Percentiles rank a stretch among this genome's conserved stretches.
phyloP scores from a whole-genome alignment of 2,888 invertebrate species.

The Syritta pipiens region DNA sequence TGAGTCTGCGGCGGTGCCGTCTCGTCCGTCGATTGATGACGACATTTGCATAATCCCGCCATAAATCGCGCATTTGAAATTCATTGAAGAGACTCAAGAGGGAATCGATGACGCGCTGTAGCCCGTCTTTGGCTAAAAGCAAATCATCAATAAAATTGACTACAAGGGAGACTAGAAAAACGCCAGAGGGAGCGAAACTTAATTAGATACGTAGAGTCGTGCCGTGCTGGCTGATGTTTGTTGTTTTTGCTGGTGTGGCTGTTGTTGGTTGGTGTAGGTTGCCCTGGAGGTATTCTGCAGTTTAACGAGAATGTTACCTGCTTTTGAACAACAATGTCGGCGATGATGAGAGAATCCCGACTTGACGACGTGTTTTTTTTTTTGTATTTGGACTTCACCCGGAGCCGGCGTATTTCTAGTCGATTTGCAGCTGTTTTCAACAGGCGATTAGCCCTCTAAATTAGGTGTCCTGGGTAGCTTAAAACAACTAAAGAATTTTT shows the following conservation, averaged over 20 bases:
- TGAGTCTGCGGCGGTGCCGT: conserved; percentile 19
- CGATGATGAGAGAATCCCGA: conserved; percentile 16
- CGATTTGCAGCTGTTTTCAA: conserved; percentile 24
- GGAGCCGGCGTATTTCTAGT: conserved; percentile 18
- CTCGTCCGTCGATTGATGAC: conserved; percentile 38
- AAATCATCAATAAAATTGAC: conserved; percentile 19
- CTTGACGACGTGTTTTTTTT: conserved; percentile 22
- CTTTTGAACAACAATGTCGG: not conserved
- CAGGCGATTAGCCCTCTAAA: conserved; percentile 13
- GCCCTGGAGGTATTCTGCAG: not conserved
- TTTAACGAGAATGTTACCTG: not conserved
- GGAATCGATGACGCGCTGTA: conserved; percentile 13
- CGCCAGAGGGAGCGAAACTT: conserved; percentile 29
- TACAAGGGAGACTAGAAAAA: not conserved
- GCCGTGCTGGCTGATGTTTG: not conserved
- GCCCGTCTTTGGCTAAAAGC: not conserved
- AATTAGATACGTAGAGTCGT: conserved; percentile 15
- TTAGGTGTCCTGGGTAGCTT: not conserved
- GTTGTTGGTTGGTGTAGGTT: not conserved
- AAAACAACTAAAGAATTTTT: not conserved
- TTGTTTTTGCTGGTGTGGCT: not conserved
- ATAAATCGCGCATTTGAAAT: conserved; percentile 39
- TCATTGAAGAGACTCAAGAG: conserved; percentile 27
- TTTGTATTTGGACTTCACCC: too few species aligned
- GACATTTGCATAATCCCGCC: conserved; percentile 53